Evolutionary conservation across 2,113 vertebrate genomes (phyloP).

Genomic region (Anoplopoma fimbria): DNA sequence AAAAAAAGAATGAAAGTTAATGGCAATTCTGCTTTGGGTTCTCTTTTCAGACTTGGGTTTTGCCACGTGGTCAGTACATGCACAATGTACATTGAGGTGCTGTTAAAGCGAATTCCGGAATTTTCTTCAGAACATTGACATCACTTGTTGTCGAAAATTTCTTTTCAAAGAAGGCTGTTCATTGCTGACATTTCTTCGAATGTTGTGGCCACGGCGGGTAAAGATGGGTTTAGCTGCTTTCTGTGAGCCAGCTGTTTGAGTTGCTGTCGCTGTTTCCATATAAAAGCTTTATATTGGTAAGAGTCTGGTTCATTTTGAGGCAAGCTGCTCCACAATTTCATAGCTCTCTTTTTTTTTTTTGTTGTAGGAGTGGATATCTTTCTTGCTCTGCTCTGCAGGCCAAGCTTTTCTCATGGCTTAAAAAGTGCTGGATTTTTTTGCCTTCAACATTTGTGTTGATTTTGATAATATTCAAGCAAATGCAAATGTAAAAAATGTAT

Average conservation of each 20-base stretch:
- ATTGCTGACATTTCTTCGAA: background rate
- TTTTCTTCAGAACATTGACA: background rate
- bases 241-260: background rate
- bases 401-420: background rate
- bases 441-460: background rate
- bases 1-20: background rate
- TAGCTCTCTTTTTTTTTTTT: background rate
- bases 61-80: background rate
- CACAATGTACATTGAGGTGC: background rate
- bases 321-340: background rate
- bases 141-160: background rate
- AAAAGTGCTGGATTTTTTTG: background rate
- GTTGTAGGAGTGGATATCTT: background rate
- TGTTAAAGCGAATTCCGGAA: background rate
- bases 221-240: background rate
- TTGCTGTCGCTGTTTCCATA: conserved; percentile 2
- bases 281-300: conserved; percentile 9
- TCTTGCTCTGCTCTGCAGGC: background rate
- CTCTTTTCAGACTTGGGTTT: no score
- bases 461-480: background rate
- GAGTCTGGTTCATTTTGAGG: conserved; percentile 4
- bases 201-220: background rate
- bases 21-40: background rate
- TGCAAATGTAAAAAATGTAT: no score
- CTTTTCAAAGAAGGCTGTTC: background rate